phyloP scores from a whole-genome alignment of 2,113 vertebrate genomes.

The Coturnix japonica region DNA sequence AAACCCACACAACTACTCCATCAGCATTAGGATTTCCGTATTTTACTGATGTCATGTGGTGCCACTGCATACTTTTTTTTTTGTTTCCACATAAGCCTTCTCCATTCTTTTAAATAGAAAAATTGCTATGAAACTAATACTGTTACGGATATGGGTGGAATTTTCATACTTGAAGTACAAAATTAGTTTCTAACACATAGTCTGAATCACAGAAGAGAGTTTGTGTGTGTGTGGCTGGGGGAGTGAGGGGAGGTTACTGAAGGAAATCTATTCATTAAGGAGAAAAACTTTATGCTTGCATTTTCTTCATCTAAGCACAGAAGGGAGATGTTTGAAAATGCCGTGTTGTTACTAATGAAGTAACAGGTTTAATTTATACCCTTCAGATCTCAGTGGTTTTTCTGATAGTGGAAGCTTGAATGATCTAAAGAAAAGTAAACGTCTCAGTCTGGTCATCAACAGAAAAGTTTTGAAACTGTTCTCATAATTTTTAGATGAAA shows the following conservation, averaged over 20 bases:
- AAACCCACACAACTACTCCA: background rate
- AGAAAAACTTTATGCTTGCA: background rate
- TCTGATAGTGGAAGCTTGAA: background rate
- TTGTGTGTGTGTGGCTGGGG: too few relatives aligned
- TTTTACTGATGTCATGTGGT: background rate
- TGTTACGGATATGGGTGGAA: background rate
- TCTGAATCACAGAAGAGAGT: background rate
- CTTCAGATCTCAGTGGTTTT: background rate
- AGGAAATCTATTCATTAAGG: background rate
- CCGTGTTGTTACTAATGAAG: background rate
- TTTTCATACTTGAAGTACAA: background rate
- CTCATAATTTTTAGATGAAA: background rate
- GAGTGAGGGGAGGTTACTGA: background rate
- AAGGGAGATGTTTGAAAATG: background rate
- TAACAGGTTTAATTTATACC: background rate
- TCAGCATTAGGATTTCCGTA: background rate
- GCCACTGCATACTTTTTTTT: background rate
- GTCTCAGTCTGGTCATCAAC: background rate
- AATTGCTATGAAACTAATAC: background rate
- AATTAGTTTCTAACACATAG: background rate
- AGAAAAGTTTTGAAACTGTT: background rate
- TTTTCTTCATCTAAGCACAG: background rate
- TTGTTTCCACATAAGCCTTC: background rate
- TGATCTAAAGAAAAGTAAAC: background rate
- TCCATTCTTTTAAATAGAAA: accelerated